phyloP scores from a whole-genome alignment of 2,888 invertebrate genomes.

The Gasteruption jaculator region DNA sequence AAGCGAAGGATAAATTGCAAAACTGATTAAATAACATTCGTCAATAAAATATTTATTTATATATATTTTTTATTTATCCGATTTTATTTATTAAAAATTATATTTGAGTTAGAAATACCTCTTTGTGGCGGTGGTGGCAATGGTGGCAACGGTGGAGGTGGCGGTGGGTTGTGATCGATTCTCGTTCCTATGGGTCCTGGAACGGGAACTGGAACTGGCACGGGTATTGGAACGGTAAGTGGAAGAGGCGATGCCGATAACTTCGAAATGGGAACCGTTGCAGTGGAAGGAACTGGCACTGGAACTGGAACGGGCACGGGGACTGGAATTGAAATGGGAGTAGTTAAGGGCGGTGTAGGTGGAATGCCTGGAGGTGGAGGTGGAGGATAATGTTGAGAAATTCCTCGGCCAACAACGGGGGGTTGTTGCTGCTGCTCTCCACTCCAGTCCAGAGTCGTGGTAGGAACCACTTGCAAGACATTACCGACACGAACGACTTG shows the following conservation, averaged over 20 bases:
- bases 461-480: constrained; percentile 47
- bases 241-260: constrained; percentile 24
- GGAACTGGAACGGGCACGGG: constrained; percentile 31
- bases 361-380: constrained; percentile 1
- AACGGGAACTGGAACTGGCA: constrained; percentile 28
- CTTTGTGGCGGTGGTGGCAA: constrained; percentile 22
- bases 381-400: constrained; percentile 12
- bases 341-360: constrained; percentile 19
- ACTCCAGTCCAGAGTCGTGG: constrained; percentile 44
- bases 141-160: constrained; percentile 10
- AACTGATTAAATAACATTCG: too few relatives aligned
- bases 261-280: constrained; percentile 15
- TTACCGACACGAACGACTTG: constrained; percentile 47
- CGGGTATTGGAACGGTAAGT: constrained; percentile 29
- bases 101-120: constrained; percentile 19
- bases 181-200: too few relatives aligned
- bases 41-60: too few relatives aligned
- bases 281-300: constrained; percentile 24
- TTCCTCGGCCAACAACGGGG: constrained; percentile 8
- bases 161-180: too few relatives aligned
- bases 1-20: too few relatives aligned
- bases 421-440: constrained; percentile 4
- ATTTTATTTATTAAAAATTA: too few relatives aligned
- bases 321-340: constrained; percentile 24
- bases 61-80: too few relatives aligned